These are phyloP conservation scores for Panthera tigris DNA, from an alignment of 2,113 vertebrate species.

Conservation along the genomic window DNA sequence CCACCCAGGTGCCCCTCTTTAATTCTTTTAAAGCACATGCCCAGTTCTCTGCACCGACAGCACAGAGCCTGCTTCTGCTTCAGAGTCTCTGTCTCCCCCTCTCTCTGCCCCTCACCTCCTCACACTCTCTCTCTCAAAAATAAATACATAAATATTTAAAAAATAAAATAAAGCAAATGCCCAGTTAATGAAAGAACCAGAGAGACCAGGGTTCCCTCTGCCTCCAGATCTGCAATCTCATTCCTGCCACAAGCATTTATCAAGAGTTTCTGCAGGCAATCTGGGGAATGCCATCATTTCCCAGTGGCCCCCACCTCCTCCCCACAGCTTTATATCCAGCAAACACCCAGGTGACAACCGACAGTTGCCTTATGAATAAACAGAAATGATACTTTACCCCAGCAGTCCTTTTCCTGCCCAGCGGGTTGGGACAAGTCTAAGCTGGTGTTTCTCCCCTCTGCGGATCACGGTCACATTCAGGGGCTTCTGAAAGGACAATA, in stretches of 20 bases:
- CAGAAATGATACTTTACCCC: constrained; percentile 85
- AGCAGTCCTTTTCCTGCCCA: constrained; percentile 96
- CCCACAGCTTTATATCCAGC: neutral
- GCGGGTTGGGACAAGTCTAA: constrained; percentile 91
- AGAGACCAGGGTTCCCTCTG: neutral
- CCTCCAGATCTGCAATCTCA: neutral
- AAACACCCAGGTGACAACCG: rapidly evolving
- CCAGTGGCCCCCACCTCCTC: rapidly evolving
- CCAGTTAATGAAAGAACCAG: neutral
- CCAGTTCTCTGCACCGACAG: no score
- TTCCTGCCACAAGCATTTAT: neutral
- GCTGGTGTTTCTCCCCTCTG: constrained; percentile 85
- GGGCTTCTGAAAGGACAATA: constrained; percentile 86
- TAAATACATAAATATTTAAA: no score
- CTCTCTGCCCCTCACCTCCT: no score
- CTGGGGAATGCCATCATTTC: neutral
- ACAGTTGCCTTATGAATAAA: neutral
- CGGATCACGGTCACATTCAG: constrained; percentile 91
- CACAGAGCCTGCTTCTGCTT: no score
- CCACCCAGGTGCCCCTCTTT: neutral
- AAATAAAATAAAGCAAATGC: neutral
- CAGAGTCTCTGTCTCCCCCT: no score
- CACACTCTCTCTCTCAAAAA: no score
- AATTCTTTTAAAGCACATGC: no score
- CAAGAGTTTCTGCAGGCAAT: neutral